Evolutionary conservation across 2,888 invertebrate genomes (phyloP), one percentile per base, ranked within the genome.

Genomic region (Portevinia maculata): DNA sequence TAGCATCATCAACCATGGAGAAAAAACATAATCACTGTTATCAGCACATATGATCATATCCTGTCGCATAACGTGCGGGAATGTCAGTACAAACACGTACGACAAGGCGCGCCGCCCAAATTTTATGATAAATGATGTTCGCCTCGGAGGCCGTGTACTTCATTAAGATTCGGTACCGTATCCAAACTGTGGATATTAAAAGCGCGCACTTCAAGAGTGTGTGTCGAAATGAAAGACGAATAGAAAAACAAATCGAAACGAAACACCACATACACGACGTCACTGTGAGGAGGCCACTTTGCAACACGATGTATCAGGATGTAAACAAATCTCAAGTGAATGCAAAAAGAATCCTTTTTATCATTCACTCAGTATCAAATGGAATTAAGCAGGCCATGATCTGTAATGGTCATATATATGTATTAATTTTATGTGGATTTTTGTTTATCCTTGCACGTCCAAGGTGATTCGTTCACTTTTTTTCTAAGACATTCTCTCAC

Each of bases 111-210:
- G 50, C 17, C 52, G 52, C 57, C 57, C 69, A 65, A 48, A 79
- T 65, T 28, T 75, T 50, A 81, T 76, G 75, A 81, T 76, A 81
- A 81, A 81, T 76, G 81, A 70, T 81, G 64, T 60, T 79, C 59
- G 52, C 24, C n/a, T n/a, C 15, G 13, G 34, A 57, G 53, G 57
- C 44, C 57, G 50, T 64, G 52, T 62, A 78, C 71, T 78, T 73
- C 41, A 34, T 41, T 39, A 17, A 30, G 44, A 79, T 70, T 39
- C 32, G 24, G 24, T 24, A 24, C 3, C 24, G 19, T 17, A 34
- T 53, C 44, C n/a, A 44, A 28, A 15, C 17, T 28, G n/a, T 8
- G 24, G 64, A 39, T 65, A 13, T 65, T 48, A 41, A 52, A 60
- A 41, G 59, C 50, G 50, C 60, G 41, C 53, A 62, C 70, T 57